phyloP scores from a whole-genome alignment of 2,797 vertebrate species.

The Pristis pectinata region DNA sequence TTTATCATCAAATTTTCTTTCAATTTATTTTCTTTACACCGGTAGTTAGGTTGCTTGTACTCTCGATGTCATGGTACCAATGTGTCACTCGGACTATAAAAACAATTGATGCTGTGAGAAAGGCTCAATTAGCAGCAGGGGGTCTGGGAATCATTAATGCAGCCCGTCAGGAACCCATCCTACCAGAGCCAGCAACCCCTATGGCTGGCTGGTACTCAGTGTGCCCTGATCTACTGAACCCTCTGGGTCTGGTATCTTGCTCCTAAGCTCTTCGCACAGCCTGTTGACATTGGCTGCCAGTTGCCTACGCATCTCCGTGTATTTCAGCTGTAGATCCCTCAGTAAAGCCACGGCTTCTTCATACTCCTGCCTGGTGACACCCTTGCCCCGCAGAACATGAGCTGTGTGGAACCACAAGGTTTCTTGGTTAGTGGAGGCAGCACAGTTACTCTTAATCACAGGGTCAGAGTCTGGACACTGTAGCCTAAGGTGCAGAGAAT shows the following conservation, averaged over 20 bases:
- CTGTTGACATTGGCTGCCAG: background rate
- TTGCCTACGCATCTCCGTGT: conserved; percentile 25
- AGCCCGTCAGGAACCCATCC: background rate
- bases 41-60: too few species aligned
- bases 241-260: background rate
- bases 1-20: background rate
- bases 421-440: background rate
- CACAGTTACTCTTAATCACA: background rate
- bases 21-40: background rate
- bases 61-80: too few species aligned
- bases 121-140: too few species aligned
- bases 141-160: too few species aligned
- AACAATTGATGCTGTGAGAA: background rate
- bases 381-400: conserved; percentile 38
- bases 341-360: conserved; percentile 48
- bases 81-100: too few species aligned
- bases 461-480: background rate
- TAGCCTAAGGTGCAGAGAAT: background rate
- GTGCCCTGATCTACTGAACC: too few species aligned
- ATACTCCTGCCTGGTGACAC: conserved; percentile 43
- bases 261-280: background rate
- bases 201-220: background rate
- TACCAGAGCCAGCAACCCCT: background rate
- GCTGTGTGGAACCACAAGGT: conserved; percentile 42
- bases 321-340: conserved; percentile 48